Conservation (phyloP, 1,140 invertebrate species). For the Drosophila biarmipes region DNA sequence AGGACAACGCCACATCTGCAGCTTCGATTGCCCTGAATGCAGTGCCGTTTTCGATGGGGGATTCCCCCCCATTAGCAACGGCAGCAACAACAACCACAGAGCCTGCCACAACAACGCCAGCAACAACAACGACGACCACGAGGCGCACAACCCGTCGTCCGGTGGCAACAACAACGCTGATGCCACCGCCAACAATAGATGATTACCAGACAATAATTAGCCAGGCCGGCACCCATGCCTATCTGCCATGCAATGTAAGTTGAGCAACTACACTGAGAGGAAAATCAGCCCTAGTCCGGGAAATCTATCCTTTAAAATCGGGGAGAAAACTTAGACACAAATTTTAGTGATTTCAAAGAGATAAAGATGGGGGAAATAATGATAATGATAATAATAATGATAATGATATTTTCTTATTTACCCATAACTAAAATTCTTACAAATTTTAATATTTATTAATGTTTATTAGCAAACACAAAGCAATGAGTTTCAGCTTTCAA, state of each 20-base stretch:
- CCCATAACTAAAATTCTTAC: too few relatives aligned
- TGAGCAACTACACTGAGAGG: background rate
- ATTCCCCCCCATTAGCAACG: constrained; percentile 1
- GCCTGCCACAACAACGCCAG: constrained; percentile 26
- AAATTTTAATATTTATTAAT: too few relatives aligned
- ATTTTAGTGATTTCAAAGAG: too few relatives aligned
- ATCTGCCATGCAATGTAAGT: constrained; percentile 92
- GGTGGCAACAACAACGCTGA: constrained; percentile 68
- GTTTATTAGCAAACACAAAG: too few relatives aligned
- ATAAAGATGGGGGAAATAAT: too few relatives aligned
- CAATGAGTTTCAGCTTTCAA: too few relatives aligned
- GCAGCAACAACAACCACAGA: constrained; percentile 15
- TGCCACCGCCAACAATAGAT: constrained; percentile 79
- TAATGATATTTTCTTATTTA: too few relatives aligned
- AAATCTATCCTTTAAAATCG: too few relatives aligned
- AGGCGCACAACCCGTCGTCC: constrained; percentile 66
- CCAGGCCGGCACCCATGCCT: constrained; percentile 93
- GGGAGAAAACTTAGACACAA: too few relatives aligned
- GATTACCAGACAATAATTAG: constrained; percentile 90
- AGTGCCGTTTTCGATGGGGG: background rate
- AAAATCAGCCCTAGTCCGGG: background rate
- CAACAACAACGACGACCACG: constrained; percentile 35
- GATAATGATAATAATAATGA: too few relatives aligned
- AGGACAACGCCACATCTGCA: constrained; percentile 35
- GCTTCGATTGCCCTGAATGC: constrained; percentile 4